A percentile compares a stretch with the other conserved stretches of the same genome.
Evolutionary conservation across 2,797 vertebrate genomes (phyloP).

Genomic region (Eutrigla gurnardus): DNA sequence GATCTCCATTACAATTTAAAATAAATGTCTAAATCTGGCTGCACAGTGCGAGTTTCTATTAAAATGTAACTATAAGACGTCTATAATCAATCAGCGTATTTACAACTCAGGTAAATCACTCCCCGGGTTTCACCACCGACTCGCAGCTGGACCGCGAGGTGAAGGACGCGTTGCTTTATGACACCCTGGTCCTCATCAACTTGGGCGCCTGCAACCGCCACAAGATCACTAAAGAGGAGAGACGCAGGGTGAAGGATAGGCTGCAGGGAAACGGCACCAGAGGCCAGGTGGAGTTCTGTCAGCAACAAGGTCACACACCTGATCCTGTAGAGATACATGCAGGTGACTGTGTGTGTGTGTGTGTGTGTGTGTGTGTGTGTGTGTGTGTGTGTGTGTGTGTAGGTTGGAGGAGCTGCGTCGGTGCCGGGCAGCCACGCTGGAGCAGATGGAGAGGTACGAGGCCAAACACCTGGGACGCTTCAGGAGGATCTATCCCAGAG

Average conservation of each 20-base stretch:
- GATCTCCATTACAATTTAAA: neutral
- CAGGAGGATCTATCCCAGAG: conserved; percentile 86
- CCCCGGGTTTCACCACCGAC: conserved; percentile 91
- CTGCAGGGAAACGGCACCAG: conserved; percentile 85
- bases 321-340: neutral
- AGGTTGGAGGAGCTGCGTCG: conserved; percentile 87
- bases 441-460: conserved; percentile 88
- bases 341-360: neutral
- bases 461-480: conserved; percentile 87
- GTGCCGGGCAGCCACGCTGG: conserved; percentile 80
- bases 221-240: conserved; percentile 88
- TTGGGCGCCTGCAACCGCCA: conserved; percentile 87
- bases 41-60: neutral
- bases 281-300: conserved; percentile 79
- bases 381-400: too few species aligned
- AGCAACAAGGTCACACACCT: conserved; percentile 26
- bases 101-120: conserved; percentile 92
- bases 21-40: neutral
- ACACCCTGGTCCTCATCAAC: conserved; percentile 89
- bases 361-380: too few species aligned
- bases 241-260: conserved; percentile 83
- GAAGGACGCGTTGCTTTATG: conserved; percentile 87
- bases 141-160: conserved; percentile 89
- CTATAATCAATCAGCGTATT: neutral
- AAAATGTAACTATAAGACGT: neutral